Evolutionary conservation across 2,797 vertebrate genomes (phyloP).

Genomic region (Ceyx erithaca): DNA sequence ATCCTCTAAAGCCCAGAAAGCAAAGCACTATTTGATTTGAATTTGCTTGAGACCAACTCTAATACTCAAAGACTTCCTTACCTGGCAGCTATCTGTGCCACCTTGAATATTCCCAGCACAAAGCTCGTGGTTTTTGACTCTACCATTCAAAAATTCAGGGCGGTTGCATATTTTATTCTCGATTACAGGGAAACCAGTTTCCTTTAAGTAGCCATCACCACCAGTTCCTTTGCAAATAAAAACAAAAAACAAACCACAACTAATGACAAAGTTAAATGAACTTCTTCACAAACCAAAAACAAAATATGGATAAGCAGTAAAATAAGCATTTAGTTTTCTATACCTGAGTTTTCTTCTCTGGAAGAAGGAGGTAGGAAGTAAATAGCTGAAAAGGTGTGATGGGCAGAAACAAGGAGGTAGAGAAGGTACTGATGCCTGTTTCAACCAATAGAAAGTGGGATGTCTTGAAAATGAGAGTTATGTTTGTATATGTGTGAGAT

Average conservation of each 20-base stretch:
- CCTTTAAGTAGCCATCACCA: constrained; percentile 86
- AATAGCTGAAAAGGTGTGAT: background rate
- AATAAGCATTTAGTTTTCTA: background rate
- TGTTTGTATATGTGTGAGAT: background rate
- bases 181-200: constrained; percentile 92
- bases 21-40: background rate
- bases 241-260: background rate
- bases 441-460: background rate
- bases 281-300: background rate
- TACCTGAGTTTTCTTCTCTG: background rate
- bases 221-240: constrained; percentile 80
- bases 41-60: accelerated
- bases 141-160: constrained; percentile 82
- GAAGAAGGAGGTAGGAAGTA: background rate
- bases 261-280: background rate
- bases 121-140: constrained; percentile 85
- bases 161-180: constrained; percentile 95
- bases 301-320: background rate
- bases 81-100: constrained; percentile 93
- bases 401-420: background rate
- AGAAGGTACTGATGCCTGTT: background rate
- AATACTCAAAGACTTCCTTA: constrained; percentile 58
- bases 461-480: background rate
- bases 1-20: background rate
- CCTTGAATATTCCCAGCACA: constrained; percentile 92